Percentiles rank a stretch among this genome's conserved stretches.
phyloP scores from a whole-genome alignment of 2,113 vertebrate species.

The Tyrannus savana region DNA sequence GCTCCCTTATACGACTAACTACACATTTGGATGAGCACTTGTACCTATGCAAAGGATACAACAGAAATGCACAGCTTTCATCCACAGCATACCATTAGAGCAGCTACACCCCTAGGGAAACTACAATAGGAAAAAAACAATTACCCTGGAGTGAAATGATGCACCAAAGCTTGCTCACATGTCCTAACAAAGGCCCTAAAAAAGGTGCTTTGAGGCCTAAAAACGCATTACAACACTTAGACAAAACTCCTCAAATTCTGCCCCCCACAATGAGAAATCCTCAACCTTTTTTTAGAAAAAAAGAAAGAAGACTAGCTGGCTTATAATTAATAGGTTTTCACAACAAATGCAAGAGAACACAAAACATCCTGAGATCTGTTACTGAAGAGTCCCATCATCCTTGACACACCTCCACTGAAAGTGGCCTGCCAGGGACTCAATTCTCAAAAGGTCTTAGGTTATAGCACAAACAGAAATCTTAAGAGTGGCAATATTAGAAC shows the following conservation, averaged over 20 bases:
- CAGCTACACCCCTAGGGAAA: not conserved
- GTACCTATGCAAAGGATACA: not conserved
- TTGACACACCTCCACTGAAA: not conserved
- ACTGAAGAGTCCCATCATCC: not conserved
- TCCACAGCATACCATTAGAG: not conserved
- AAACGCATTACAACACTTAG: not conserved
- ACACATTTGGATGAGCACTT: not conserved
- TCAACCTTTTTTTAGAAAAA: not conserved
- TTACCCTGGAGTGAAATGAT: not conserved
- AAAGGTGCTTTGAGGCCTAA: not conserved
- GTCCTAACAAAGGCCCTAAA: not conserved
- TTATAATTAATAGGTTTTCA: not conserved
- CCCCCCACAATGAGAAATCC: not conserved
- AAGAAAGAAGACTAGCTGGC: not conserved
- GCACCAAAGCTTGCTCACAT: not conserved
- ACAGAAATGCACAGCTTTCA: not conserved
- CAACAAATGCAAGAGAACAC: not conserved
- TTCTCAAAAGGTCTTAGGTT: not conserved
- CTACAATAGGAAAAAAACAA: not conserved
- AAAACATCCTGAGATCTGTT: not conserved
- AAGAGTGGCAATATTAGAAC: not conserved
- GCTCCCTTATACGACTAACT: not conserved
- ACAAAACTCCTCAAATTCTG: not conserved
- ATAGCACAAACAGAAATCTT: not conserved
- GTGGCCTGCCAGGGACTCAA: fast-evolving